phyloP scores from a whole-genome alignment of 2,888 invertebrate genomes.

The Asteroscopus sphinx region DNA sequence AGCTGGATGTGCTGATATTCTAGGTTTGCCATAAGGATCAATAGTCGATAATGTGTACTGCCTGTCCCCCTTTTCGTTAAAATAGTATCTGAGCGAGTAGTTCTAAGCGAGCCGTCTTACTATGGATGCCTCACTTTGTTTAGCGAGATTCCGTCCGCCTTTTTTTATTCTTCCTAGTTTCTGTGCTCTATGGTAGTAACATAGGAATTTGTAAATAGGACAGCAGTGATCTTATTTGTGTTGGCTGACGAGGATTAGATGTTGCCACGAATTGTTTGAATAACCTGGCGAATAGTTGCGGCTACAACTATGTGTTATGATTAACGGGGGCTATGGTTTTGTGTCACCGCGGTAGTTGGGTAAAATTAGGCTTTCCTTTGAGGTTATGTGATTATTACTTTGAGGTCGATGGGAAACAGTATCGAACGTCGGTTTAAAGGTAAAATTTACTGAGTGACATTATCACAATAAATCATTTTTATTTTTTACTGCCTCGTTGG shows the following conservation, averaged over 20 bases:
- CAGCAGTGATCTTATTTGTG: neutral
- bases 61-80: conserved; percentile 94
- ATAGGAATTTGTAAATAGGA: conserved; percentile 2
- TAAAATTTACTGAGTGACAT: too few species aligned
- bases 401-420: too few species aligned
- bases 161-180: neutral
- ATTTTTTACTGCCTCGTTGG: too few species aligned
- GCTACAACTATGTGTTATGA: neutral
- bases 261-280: conserved; percentile 1
- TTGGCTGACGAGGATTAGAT: conserved; percentile 1
- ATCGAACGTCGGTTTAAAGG: too few species aligned
- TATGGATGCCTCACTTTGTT: too few species aligned
- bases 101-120: too few species aligned
- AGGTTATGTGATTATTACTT: too few species aligned
- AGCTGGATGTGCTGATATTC: conserved; percentile 97
- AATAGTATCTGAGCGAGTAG: conserved; percentile 87
- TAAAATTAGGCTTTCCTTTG: neutral
- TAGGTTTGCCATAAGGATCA: conserved; percentile 94
- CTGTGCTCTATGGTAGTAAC: neutral
- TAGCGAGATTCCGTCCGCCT: too few species aligned
- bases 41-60: conserved; percentile 96
- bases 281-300: neutral
- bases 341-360: too few species aligned
- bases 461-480: too few species aligned
- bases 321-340: neutral